Base-by-base conservation (phyloP, 2,888 invertebrate genomes). In the Nomada fucata region DNA sequence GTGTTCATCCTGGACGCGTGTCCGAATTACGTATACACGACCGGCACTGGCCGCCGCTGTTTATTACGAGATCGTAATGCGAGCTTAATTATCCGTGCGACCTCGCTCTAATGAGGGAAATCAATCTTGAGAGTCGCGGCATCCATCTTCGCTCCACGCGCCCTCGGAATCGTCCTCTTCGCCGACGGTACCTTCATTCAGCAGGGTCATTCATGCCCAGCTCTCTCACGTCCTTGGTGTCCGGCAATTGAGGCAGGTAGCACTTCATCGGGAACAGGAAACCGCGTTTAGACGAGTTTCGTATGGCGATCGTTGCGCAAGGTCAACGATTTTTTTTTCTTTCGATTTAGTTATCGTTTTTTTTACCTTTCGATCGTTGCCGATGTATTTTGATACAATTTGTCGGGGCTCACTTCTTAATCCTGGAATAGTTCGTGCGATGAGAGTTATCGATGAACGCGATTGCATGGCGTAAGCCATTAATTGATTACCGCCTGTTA, bases 1-100 rank as follows among this genome's bases (percentile, higher is more conserved):
- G 74, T 63, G 83, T 87, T 87, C 83, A 79, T 83, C 74, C 77
- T 87, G 75, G 83, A 53, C 61, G 29, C 61, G 64, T 68, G 83
- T 73, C 76, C 68, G 76, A 59, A 64, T 63, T 59, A 61, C 75
- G 63, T 61, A 29, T 53, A 44, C 53, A 44, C 60, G 1, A 11
- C 26, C 2, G 53, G 44, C 26, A 52, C 60, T 61, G 23, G 59
- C 44, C 57, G 76, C 57, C 53, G 26, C 67, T 80, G 79, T 87
- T 87, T 88, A 89, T 89, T 83, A 80, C 82, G 70, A 86, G 89
- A 88, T 89, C 88, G 83, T 90, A 88, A 87, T 82, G 88, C 82
- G 76, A 85, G 84, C 88, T 90, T 89, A 89, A 89, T 88, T 89
- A 86, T 88, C 86, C 83, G 71, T 78, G 59, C 70, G 77, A 63